Evolutionary conservation across 2,888 invertebrate species (phyloP).

Genomic region (Lypha dubia): DNA sequence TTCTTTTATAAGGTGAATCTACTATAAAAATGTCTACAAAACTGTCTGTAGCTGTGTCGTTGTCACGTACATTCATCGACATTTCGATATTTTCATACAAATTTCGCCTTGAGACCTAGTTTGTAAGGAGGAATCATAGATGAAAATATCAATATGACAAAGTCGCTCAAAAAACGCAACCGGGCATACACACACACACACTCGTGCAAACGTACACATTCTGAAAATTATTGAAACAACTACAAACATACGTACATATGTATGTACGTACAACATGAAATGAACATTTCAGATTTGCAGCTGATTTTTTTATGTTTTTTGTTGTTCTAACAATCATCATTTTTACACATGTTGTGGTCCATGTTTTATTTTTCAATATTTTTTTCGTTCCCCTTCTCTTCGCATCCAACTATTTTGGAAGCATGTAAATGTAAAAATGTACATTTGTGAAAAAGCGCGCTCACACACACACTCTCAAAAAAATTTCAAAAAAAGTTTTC

Average conservation of each 20-base stretch:
- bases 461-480: constrained; percentile 16
- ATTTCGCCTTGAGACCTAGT: too few relatives aligned
- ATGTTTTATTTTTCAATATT: constrained; percentile 53
- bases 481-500: constrained; percentile 29
- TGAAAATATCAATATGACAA: too few relatives aligned
- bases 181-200: too few relatives aligned
- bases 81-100: too few relatives aligned
- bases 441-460: constrained; percentile 11
- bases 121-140: too few relatives aligned
- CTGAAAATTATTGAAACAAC: background rate
- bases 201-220: background rate
- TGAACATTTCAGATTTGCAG: constrained; percentile 32
- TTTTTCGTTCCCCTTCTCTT: background rate
- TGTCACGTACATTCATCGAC: too few relatives aligned
- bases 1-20: too few relatives aligned
- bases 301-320: background rate
- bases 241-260: too few relatives aligned
- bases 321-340: constrained; percentile 40
- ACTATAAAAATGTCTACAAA: too few relatives aligned
- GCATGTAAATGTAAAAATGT: constrained; percentile 31
- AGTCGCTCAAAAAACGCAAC: too few relatives aligned
- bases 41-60: too few relatives aligned
- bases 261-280: constrained; percentile 32
- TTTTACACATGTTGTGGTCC: constrained; percentile 68
- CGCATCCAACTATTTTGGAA: background rate